These are phyloP conservation scores for Adelosebastes latens DNA, from an alignment of 2,797 vertebrate genomes.

Conservation along the genomic window DNA sequence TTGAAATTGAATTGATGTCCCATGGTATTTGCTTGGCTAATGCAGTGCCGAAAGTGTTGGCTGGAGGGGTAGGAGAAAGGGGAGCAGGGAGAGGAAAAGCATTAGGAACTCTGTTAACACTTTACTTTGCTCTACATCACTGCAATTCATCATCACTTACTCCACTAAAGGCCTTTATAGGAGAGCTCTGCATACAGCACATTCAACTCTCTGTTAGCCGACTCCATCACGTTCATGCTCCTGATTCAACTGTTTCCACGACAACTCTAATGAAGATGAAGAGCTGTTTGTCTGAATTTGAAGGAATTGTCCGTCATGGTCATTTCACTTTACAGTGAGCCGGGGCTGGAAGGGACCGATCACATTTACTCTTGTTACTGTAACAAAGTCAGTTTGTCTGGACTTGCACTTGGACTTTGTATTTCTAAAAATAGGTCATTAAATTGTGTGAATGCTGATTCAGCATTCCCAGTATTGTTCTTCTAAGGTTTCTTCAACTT, in stretches of 20 bases:
- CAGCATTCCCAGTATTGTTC: no score
- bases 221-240: not conserved
- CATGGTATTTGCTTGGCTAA: conserved; percentile 45
- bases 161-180: not conserved
- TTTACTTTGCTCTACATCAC: conserved; percentile 23
- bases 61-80: not conserved
- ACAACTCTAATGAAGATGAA: not conserved
- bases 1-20: conserved; percentile 55
- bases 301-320: not conserved
- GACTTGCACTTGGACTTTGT: not conserved
- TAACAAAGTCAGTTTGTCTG: not conserved
- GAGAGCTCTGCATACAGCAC: not conserved
- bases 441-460: no score
- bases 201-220: not conserved
- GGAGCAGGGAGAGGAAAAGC: not conserved
- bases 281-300: not conserved
- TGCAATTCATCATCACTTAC: conserved; percentile 32
- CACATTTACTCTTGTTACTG: not conserved
- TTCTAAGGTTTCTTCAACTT: no score
- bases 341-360: not conserved
- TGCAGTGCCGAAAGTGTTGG: conserved; percentile 30
- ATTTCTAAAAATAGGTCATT: not conserved
- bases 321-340: not conserved
- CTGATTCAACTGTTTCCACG: not conserved
- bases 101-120: conserved; percentile 31